Base-by-base conservation (phyloP, 1,140 invertebrate genomes). In the Helicoverpa armigera region DNA sequence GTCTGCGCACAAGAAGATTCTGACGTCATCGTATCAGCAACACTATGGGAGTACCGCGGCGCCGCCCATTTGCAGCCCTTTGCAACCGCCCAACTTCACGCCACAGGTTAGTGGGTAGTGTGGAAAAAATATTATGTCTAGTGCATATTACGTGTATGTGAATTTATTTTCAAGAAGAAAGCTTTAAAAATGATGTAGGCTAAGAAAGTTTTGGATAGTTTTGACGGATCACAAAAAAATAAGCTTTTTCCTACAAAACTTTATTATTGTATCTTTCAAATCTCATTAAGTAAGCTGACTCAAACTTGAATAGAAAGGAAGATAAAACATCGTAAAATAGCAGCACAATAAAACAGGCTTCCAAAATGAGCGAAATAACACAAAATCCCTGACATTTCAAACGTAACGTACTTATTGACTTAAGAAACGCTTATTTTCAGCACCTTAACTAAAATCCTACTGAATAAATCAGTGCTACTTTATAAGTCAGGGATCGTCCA, bases 1-100 rank as follows among this genome's bases (percentile, higher is more conserved):
- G 91, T 97, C 97, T 84, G 97, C 97, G 90, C 97, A 97, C 91
- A 97, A 97, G 94, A 98, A 97, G 95, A 97, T 98, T 89, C 95
- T 97, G 85, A 97, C 96, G 88, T 97, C 96, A 87, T 96, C 96
- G 79, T 97, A 97, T 93, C 97, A 97, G 91, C 96, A 96, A 83
- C 96, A 97, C 94, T 98, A 98, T 96, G 97, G 97, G 83, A 97
- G 97, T 82, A 97, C 97, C 72, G 96, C 96, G 82, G 97, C 95
- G 91, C 94, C 96, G 86, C 89, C 96, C 89, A 86, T 95, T 95
- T 95, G 96, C 95, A 96, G 96, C 95, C 94, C 93, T 86, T 80
- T 85, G 63, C 90, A 90, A 18, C 87, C 88, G 0, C 74, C 86
- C 4, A 90, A 87, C 78, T 94, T 94, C 63, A 92, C 92, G n/a